Evolutionary conservation across 2,797 vertebrate genomes (phyloP), one percentile per base, ranked within the genome.

Genomic region (Sebastes reedi): DNA sequence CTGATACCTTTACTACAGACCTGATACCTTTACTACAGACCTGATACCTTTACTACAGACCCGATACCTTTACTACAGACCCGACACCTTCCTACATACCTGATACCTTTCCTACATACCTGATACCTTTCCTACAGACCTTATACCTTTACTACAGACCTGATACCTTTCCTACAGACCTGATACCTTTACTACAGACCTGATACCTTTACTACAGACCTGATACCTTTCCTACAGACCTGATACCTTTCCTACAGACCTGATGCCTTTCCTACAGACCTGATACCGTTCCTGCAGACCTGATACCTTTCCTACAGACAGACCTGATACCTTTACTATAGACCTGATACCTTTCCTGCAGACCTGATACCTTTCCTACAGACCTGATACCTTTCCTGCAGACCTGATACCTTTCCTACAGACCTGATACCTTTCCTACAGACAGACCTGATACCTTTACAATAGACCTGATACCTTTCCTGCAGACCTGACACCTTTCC

Each of bases 61-160:
- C 32, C 0, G 32, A 34, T 34, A 34, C 1, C 32, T 34, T 34
- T 34, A 0, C 8, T 34, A 34, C 32, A 34, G 32, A 32, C 32
- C 32, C 0, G 8, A 32, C 11, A 10, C 9, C 32, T 36, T 39
- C 0, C 12, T 39, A 3, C 0, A 39, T 2, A 36, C 11, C 34
- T 2, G 34, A 36, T 36, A 2, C 34, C 34, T 4, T 36, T 36
- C 0, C 34, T 36, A 2, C 10, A 36, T 2, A 39, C 36, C 36
- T 3, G 36, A 39, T 39, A 6, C 36, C 36, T 14, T 39, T 39
- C 0, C 12, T 39, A 0, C 0, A 39, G 36, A 39, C 12, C 36
- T 1, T 12, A 39, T 5, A 39, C 36, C 36, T 36, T 39, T 39
- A 0, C 36, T 13, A 2, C 2, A 39, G 12, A 39, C 36, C 36